Percentiles rank a stretch among this genome's conserved stretches.
Evolutionary conservation across 2,888 invertebrate genomes (phyloP).

Genomic region (Drosophila sordidula): DNA sequence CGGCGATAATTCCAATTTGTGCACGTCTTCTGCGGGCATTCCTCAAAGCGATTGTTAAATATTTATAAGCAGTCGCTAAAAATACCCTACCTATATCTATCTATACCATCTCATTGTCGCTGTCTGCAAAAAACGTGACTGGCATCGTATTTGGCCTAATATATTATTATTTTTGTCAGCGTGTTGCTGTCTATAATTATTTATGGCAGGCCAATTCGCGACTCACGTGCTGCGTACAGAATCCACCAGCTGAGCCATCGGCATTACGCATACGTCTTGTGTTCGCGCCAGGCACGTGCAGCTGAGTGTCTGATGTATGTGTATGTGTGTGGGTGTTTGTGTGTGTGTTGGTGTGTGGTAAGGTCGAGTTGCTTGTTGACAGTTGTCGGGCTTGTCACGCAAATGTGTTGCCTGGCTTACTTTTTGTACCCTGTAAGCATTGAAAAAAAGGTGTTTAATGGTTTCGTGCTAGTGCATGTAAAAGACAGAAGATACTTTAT

Average conservation of each 20-base stretch:
- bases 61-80: conserved; percentile 53
- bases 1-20: conserved; percentile 77
- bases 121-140: conserved; percentile 53
- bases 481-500: too few species aligned
- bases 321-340: not conserved
- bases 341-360: conserved; percentile 11
- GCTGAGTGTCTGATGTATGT: conserved; percentile 3
- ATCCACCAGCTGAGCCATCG: conserved; percentile 24
- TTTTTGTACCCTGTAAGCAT: not conserved
- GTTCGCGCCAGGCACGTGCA: conserved; percentile 48
- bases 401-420: conserved; percentile 39
- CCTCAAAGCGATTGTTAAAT: conserved; percentile 60
- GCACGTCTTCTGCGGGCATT: conserved; percentile 60
- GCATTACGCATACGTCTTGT: conserved; percentile 64
- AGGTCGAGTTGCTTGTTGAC: conserved; percentile 54
- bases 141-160: conserved; percentile 46
- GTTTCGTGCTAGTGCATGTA: too few species aligned
- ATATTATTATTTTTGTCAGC: conserved; percentile 61
- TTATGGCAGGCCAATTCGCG: conserved; percentile 54
- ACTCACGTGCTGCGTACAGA: conserved; percentile 57
- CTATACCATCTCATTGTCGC: too few species aligned
- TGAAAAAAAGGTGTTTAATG: not conserved
- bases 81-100: conserved; percentile 14
- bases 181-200: conserved; percentile 66
- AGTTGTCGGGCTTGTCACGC: conserved; percentile 55